phyloP scores from a whole-genome alignment of 2,888 invertebrate genomes.

The Hypercompe scribonia region DNA sequence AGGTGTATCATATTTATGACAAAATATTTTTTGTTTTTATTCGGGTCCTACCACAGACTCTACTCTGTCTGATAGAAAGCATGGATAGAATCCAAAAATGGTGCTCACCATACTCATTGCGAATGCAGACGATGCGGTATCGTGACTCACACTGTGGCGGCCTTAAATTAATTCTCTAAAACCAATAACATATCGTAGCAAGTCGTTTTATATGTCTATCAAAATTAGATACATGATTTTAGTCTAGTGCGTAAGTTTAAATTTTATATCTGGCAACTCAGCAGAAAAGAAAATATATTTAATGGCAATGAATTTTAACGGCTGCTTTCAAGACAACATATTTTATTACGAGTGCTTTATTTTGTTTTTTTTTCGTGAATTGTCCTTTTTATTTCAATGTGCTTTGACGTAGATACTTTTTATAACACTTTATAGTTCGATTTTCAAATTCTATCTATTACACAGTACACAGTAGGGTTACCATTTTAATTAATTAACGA shows the following conservation, averaged over 20 bases:
- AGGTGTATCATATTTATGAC: background rate
- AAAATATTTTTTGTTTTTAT: too few species aligned
- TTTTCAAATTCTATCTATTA: background rate
- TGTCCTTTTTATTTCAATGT: conserved; percentile 59
- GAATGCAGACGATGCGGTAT: too few species aligned
- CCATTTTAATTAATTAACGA: background rate
- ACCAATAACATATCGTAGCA: background rate
- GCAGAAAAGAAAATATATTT: conserved; percentile 68
- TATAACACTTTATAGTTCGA: conserved; percentile 32
- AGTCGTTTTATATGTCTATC: background rate
- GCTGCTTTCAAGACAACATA: conserved; percentile 58
- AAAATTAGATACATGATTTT: background rate
- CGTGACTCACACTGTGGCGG: too few species aligned
- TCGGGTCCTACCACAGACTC: too few species aligned
- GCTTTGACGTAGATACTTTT: conserved; percentile 61
- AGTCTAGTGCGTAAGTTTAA: conserved; percentile 7
- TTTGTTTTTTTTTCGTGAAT: conserved; percentile 50
- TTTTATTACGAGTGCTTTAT: conserved; percentile 55
- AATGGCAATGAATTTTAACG: conserved; percentile 80
- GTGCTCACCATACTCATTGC: too few species aligned
- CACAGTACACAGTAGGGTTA: background rate
- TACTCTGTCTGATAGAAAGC: too few species aligned
- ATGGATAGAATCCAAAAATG: too few species aligned
- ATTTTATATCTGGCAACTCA: conserved; percentile 29
- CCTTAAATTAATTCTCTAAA: background rate